Conservation (phyloP, 2,888 invertebrate genomes). For the Melinaea menophilus region DNA sequence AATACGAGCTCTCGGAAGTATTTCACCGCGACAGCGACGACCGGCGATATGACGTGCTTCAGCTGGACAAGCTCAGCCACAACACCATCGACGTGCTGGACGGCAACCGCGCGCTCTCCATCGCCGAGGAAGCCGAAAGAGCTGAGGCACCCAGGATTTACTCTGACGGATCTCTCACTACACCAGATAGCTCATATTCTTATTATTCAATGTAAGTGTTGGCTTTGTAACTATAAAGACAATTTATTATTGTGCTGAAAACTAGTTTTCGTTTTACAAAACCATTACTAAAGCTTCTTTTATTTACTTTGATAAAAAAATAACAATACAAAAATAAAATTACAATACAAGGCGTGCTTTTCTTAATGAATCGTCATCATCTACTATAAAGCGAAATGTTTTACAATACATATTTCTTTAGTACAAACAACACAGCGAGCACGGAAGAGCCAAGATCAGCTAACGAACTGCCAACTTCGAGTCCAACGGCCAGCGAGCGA, state of each 20-base stretch:
- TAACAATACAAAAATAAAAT: no score
- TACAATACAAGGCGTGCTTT: no score
- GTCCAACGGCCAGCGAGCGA: constrained; percentile 79
- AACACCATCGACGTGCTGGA: constrained; percentile 80
- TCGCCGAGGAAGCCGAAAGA: constrained; percentile 88
- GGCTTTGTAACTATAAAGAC: neutral
- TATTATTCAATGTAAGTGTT: constrained; percentile 69
- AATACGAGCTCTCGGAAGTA: constrained; percentile 91
- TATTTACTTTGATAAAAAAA: no score
- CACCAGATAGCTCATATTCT: constrained; percentile 66
- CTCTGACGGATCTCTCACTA: constrained; percentile 68
- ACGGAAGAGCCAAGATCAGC: constrained; percentile 73
- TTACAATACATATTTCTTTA: constrained; percentile 16
- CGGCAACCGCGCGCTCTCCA: constrained; percentile 84
- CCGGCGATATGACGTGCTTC: constrained; percentile 83
- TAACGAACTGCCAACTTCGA: constrained; percentile 80
- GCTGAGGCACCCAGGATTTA: constrained; percentile 80
- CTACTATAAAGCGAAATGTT: no score
- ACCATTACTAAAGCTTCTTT: no score
- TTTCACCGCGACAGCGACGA: constrained; percentile 91
- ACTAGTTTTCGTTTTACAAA: no score
- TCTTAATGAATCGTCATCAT: no score
- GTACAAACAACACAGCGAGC: constrained; percentile 55
- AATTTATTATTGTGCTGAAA: no score
- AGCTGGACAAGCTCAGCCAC: constrained; percentile 77